Percentiles rank a stretch among this genome's conserved stretches.
phyloP scores from a whole-genome alignment of 1,140 invertebrate genomes.

The Heliothis subflexa region DNA sequence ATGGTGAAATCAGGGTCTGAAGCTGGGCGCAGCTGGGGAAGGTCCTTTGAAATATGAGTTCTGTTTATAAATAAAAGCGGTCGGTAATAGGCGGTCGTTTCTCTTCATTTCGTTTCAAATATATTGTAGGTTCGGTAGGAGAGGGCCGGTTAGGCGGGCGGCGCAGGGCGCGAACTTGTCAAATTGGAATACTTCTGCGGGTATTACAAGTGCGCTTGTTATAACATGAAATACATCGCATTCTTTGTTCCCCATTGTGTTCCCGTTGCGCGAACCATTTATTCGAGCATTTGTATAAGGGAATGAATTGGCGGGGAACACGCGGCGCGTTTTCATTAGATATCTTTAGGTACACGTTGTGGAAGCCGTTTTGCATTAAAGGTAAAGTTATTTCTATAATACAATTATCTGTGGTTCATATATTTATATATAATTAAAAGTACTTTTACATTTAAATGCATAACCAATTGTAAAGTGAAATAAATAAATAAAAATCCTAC shows the following conservation, averaged over 20 bases:
- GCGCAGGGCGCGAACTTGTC: conserved; percentile 51
- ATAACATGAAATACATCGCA: conserved; percentile 13
- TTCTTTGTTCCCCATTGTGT: conserved; percentile 5
- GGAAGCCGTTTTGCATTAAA: no score
- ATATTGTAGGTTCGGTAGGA: conserved; percentile 50
- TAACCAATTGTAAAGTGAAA: no score
- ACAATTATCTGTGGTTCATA: no score
- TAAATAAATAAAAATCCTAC: no score
- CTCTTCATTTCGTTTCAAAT: conserved; percentile 61
- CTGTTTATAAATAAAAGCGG: conserved; percentile 62
- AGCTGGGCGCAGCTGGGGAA: conserved; percentile 33
- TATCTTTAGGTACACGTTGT: no score
- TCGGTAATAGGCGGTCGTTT: conserved; percentile 60
- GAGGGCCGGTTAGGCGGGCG: conserved; percentile 31
- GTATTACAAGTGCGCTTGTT: conserved; percentile 2
- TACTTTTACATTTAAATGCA: no score
- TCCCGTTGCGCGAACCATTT: background rate
- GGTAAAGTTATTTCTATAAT: no score
- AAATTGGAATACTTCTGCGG: conserved; percentile 53
- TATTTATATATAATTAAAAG: no score
- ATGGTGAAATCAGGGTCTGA: conserved; percentile 40
- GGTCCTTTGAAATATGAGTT: conserved; percentile 52
- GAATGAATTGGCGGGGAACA: background rate
- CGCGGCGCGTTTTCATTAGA: background rate
- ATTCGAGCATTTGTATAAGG: background rate